A percentile compares a stretch with the other conserved stretches of the same genome.
These are phyloP conservation scores for Donacobius atricapilla DNA, from an alignment of 2,113 vertebrate species.

Conservation along the genomic window DNA sequence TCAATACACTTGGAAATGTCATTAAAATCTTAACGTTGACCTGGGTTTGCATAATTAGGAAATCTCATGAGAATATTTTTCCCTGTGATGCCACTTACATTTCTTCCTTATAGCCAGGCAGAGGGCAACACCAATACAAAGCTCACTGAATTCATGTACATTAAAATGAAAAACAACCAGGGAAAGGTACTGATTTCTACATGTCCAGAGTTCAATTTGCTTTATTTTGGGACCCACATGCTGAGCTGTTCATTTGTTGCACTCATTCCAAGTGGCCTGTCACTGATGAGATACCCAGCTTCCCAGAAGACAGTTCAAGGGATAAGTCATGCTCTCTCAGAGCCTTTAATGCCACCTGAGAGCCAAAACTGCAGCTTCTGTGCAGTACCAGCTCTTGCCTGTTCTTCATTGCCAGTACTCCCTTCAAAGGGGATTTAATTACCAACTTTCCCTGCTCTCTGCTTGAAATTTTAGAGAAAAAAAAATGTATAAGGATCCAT, in stretches of 20 bases:
- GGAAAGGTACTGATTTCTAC: background rate
- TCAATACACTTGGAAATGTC: background rate
- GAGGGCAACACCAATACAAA: background rate
- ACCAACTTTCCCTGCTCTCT: background rate
- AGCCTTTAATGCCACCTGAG: background rate
- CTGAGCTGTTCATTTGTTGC: background rate
- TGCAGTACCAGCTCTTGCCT: background rate
- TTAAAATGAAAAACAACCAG: background rate
- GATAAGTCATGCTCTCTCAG: background rate
- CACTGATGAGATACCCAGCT: background rate
- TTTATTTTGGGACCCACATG: background rate
- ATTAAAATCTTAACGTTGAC: background rate
- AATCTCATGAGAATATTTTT: background rate
- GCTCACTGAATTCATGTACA: background rate
- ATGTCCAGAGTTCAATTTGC: background rate
- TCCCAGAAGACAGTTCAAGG: background rate
- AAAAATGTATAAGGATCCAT: background rate
- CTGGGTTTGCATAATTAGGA: background rate
- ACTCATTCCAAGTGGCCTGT: background rate
- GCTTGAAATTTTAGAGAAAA: conserved; percentile 21
- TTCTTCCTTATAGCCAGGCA: background rate
- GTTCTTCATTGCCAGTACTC: background rate
- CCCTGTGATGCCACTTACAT: background rate
- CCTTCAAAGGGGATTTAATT: background rate
- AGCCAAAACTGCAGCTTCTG: background rate